phyloP scores from a whole-genome alignment of 2,113 vertebrate species.

The Zootoca vivipara region DNA sequence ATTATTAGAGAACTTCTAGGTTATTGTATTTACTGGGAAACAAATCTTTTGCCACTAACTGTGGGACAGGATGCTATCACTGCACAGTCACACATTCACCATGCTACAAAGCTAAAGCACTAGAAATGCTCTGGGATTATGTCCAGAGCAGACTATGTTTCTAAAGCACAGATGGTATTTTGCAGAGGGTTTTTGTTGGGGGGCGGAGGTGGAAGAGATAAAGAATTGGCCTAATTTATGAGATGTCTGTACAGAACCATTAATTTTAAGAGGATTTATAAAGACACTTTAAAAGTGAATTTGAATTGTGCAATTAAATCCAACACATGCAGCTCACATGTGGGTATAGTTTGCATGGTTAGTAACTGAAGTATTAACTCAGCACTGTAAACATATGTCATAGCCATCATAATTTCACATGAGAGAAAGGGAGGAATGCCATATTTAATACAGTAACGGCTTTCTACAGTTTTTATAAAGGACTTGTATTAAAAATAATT shows the following conservation, averaged over 20 bases:
- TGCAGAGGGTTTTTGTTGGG: slow-evolving; percentile 29
- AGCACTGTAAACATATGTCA: neutral
- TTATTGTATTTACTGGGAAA: neutral
- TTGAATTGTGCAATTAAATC: neutral
- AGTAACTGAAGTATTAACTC: neutral
- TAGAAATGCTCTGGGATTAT: slow-evolving; percentile 32
- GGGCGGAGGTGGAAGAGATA: neutral
- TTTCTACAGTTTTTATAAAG: neutral
- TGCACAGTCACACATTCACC: neutral
- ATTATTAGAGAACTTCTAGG: neutral
- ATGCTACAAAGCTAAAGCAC: neutral
- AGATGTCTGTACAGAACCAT: slow-evolving; percentile 46
- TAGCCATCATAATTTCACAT: neutral
- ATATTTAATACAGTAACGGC: neutral
- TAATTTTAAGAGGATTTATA: neutral
- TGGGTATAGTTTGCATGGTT: too few relatives aligned
- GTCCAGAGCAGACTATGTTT: slow-evolving; percentile 58
- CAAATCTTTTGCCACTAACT: neutral
- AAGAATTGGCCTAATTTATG: slow-evolving; percentile 62
- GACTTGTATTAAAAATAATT: neutral
- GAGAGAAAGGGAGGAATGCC: neutral
- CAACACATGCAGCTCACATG: neutral
- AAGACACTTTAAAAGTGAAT: neutral
- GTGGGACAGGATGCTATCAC: neutral
- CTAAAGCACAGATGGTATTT: slow-evolving; percentile 59